A percentile compares a stretch with the other conserved stretches of the same genome.
phyloP scores from a whole-genome alignment of 2,888 invertebrate genomes.

The Oegoconia quadripuncta region DNA sequence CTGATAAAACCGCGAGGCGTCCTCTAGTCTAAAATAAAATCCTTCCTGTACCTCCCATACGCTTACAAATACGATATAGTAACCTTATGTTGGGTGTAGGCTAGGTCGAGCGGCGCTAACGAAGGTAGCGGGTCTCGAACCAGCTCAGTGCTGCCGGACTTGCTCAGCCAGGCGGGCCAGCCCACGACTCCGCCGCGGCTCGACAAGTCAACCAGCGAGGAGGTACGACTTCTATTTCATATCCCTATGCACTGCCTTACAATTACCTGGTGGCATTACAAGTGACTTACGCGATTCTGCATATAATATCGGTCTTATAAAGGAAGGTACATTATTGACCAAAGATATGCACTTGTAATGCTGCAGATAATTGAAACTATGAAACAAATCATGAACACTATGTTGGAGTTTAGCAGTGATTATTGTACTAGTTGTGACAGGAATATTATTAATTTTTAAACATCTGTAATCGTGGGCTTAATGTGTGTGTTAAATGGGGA shows the following conservation, averaged over 20 bases:
- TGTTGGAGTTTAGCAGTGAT: too few relatives aligned
- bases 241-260: slow-evolving; percentile 18
- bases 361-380: too few relatives aligned
- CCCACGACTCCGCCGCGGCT: slow-evolving; percentile 92
- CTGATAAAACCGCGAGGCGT: too few relatives aligned
- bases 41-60: not conserved
- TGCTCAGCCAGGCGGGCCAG: slow-evolving; percentile 92
- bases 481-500: slow-evolving; percentile 24
- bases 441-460: not conserved
- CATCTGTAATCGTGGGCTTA: too few relatives aligned
- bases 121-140: slow-evolving; percentile 87
- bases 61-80: not conserved
- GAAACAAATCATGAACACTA: too few relatives aligned
- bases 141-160: slow-evolving; percentile 96
- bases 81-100: slow-evolving; percentile 37
- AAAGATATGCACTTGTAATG: too few relatives aligned
- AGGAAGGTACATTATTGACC: too few relatives aligned
- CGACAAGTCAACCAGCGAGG: slow-evolving; percentile 96
- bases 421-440: not conserved
- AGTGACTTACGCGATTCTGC: too few relatives aligned
- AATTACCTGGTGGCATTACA: slow-evolving; percentile 20
- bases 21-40: too few relatives aligned
- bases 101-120: slow-evolving; percentile 65
- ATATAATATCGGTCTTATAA: too few relatives aligned
- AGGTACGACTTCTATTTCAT: slow-evolving; percentile 79